phyloP scores from a whole-genome alignment of 1,140 invertebrate genomes.

The Drosophila dunni region DNA sequence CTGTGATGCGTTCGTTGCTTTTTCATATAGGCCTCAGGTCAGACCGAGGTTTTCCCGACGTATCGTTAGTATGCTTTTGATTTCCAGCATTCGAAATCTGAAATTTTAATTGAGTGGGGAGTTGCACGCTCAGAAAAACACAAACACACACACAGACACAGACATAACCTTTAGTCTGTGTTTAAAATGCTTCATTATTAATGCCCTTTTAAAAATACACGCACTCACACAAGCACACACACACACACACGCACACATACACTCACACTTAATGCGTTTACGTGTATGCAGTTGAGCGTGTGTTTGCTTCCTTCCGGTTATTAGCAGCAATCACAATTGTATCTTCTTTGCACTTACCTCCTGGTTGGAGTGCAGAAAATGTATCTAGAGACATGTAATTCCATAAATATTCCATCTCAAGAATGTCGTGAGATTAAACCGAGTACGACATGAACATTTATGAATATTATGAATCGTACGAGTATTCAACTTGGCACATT shows the following conservation, averaged over 20 bases:
- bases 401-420: constrained; percentile 14
- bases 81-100: constrained; percentile 63
- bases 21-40: constrained; percentile 26
- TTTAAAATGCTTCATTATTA: constrained; percentile 63
- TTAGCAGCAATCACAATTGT: constrained; percentile 38
- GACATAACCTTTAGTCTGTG: constrained; percentile 57
- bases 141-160: constrained; percentile 1
- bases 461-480: constrained; percentile 2
- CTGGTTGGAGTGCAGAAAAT: not conserved
- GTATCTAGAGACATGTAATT: constrained; percentile 7
- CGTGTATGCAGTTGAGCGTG: constrained; percentile 44
- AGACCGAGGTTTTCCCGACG: not conserved
- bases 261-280: constrained; percentile 23
- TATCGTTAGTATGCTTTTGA: constrained; percentile 51
- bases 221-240: not conserved
- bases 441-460: constrained; percentile 8
- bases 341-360: not conserved
- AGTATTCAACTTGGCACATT: constrained; percentile 13
- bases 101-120: constrained; percentile 61
- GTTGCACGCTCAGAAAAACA: not conserved
- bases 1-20: not conserved
- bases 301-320: constrained; percentile 53
- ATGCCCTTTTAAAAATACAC: constrained; percentile 53
- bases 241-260: not conserved
- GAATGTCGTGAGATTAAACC: constrained; percentile 14